Evolutionary conservation across 2,888 invertebrate species (phyloP).

Genomic region (Eupithecia subfuscata): DNA sequence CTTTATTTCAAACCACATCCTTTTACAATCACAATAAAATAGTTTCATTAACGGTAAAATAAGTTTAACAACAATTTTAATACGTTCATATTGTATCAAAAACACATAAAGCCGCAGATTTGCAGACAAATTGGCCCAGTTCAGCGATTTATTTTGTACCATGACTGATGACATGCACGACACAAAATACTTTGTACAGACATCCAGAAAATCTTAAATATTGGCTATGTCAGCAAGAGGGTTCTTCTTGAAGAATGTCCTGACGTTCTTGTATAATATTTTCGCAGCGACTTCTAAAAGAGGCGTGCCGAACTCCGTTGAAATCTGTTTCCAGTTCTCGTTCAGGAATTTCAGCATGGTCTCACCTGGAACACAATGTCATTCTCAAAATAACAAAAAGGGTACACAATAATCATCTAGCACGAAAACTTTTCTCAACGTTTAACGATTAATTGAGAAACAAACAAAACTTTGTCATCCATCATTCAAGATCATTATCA

Average conservation of each 20-base stretch:
- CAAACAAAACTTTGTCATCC: too few relatives aligned
- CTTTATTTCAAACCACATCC: conserved; percentile 6
- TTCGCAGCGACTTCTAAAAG: conserved; percentile 59
- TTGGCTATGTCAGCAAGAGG: conserved; percentile 64
- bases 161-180: not conserved
- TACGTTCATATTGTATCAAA: not conserved
- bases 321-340: conserved; percentile 69
- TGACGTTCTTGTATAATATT: conserved; percentile 58
- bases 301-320: conserved; percentile 67
- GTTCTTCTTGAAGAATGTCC: conserved; percentile 51
- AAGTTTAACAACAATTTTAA: not conserved
- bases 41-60: not conserved
- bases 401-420: not conserved
- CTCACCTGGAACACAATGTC: conserved; percentile 55
- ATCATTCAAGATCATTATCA: too few relatives aligned
- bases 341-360: conserved; percentile 65
- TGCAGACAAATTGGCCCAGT: not conserved
- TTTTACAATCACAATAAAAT: not conserved
- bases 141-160: not conserved
- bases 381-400: not conserved
- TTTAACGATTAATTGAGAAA: too few relatives aligned
- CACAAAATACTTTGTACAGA: conserved; percentile 4
- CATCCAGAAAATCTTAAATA: conserved; percentile 30
- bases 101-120: not conserved
- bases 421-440: not conserved